Evolutionary conservation across 2,113 vertebrate genomes (phyloP).

Genomic region (Amblyornis subalaris): DNA sequence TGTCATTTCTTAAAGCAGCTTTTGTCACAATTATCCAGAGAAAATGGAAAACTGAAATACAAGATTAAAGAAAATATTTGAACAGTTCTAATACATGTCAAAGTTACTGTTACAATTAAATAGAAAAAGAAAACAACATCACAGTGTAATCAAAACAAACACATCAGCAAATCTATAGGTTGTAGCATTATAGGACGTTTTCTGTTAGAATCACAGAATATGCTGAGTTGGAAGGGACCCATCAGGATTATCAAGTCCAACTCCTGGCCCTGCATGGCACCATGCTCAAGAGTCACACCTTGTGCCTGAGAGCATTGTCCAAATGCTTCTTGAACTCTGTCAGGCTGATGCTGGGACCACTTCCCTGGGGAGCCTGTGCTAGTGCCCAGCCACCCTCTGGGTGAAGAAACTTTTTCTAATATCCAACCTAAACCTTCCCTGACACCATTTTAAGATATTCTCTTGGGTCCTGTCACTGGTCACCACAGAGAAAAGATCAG

Average conservation of each 20-base stretch:
- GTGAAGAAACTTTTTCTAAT: accelerated
- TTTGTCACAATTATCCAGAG: not conserved
- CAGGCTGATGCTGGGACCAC: not conserved
- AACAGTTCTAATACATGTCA: not conserved
- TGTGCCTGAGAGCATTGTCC: not conserved
- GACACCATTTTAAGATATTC: not conserved
- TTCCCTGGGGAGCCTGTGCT: not conserved
- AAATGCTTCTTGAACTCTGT: not conserved
- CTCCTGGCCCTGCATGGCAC: not conserved
- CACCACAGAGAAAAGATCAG: not conserved
- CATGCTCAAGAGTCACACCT: not conserved
- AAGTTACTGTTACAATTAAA: not conserved
- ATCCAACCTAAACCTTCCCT: not conserved
- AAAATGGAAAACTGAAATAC: not conserved
- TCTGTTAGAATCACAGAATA: not conserved
- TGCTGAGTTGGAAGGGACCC: not conserved
- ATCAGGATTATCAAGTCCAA: too few species aligned
- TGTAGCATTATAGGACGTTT: not conserved
- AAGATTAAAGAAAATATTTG: not conserved
- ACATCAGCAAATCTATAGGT: not conserved
- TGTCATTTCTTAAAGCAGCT: not conserved
- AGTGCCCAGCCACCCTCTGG: accelerated
- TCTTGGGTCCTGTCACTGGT: accelerated
- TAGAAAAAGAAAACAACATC: not conserved
- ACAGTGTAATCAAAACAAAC: not conserved